A percentile compares a stretch with the other conserved stretches of the same genome.
phyloP scores from a whole-genome alignment of 2,888 invertebrate species.

The Lycophotia porphyrea region DNA sequence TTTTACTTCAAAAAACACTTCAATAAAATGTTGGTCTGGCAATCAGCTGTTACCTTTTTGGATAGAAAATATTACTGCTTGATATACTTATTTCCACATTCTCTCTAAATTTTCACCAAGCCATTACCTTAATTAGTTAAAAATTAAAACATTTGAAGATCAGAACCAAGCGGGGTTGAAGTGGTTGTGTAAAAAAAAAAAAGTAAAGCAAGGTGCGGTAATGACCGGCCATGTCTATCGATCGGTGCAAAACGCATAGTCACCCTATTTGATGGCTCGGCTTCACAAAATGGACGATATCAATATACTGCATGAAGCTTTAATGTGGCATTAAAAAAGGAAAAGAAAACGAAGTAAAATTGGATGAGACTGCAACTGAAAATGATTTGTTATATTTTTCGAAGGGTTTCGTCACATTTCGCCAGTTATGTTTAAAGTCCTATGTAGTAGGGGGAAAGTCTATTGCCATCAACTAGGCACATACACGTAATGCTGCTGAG shows the following conservation, averaged over 20 bases:
- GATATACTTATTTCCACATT: not conserved
- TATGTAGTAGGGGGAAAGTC: not conserved
- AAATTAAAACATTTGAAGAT: constrained; percentile 53
- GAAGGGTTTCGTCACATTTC: not conserved
- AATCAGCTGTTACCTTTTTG: not conserved
- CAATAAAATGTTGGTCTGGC: not conserved
- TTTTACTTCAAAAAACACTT: no score
- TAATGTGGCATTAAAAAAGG: constrained; percentile 33
- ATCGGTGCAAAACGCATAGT: constrained; percentile 80
- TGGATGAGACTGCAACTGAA: constrained; percentile 20
- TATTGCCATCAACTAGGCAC: not conserved
- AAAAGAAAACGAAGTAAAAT: not conserved
- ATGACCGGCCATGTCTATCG: constrained; percentile 75
- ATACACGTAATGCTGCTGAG: not conserved
- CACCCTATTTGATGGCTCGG: constrained; percentile 83
- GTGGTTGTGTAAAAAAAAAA: constrained; percentile 52
- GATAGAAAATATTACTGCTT: not conserved
- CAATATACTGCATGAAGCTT: constrained; percentile 54
- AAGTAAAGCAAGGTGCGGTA: constrained; percentile 67
- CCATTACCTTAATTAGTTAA: constrained; percentile 16
- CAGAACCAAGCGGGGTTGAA: constrained; percentile 44
- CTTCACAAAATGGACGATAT: constrained; percentile 72
- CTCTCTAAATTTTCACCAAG: not conserved
- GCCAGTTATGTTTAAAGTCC: not conserved
- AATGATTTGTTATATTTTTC: not conserved